Conservation (phyloP, 2,113 vertebrate species). For the Stegastes partitus region DNA sequence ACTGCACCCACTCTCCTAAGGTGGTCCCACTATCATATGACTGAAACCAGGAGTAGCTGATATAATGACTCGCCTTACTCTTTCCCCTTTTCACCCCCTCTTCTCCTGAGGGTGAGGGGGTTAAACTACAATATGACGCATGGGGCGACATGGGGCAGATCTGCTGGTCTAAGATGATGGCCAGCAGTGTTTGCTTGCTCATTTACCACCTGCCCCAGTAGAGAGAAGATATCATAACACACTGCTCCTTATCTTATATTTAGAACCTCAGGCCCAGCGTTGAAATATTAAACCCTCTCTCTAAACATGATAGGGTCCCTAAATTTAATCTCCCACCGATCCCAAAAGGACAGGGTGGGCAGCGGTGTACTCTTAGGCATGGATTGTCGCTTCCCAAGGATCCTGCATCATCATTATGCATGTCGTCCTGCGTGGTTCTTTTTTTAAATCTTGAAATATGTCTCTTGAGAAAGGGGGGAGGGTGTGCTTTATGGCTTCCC, state of each 20-base stretch:
- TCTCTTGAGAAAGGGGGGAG: not conserved
- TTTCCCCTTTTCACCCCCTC: not conserved
- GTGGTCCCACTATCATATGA: constrained; percentile 48
- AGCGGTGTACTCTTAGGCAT: constrained; percentile 52
- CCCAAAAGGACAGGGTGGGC: constrained; percentile 83
- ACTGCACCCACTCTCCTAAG: constrained; percentile 43
- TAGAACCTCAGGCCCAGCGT: constrained; percentile 85
- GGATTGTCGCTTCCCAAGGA: constrained; percentile 52
- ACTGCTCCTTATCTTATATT: constrained; percentile 89
- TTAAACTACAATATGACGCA: constrained; percentile 76
- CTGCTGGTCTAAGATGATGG: constrained; percentile 67
- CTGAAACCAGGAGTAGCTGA: constrained; percentile 69
- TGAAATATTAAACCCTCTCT: constrained; percentile 92
- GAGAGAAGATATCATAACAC: constrained; percentile 91
- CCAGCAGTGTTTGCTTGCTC: constrained; percentile 82
- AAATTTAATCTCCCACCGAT: constrained; percentile 86
- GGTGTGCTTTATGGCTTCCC: constrained; percentile 1
- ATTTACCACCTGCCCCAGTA: constrained; percentile 86
- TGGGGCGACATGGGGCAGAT: constrained; percentile 43
- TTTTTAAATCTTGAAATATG: constrained; percentile 27
- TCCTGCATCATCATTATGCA: constrained; percentile 52
- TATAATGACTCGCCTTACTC: constrained; percentile 49
- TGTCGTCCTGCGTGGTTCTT: constrained; percentile 1
- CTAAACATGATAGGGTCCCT: constrained; percentile 87
- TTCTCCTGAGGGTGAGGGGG: constrained; percentile 15